Conservation (phyloP, 2,888 invertebrate species). For the Ichneumoninae sp. region DNA sequence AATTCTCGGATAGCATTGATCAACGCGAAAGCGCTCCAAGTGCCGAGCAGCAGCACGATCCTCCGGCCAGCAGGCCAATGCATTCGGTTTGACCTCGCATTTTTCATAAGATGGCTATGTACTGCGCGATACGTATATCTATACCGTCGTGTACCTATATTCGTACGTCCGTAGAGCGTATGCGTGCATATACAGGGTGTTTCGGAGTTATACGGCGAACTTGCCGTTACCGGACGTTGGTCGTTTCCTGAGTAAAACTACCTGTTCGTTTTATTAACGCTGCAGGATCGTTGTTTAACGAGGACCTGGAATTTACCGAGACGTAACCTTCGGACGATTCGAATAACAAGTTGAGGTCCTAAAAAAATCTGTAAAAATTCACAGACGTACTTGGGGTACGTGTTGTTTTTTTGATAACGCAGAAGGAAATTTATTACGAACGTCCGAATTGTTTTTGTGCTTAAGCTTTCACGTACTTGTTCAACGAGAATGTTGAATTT, state of each 20-base stretch:
- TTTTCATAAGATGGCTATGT: not conserved
- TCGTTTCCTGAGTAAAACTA: not conserved
- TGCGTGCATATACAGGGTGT: not conserved
- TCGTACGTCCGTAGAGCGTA: not conserved
- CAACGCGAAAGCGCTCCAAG: conserved; percentile 19
- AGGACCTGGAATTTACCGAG: too few species aligned
- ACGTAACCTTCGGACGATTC: too few species aligned
- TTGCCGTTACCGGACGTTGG: not conserved
- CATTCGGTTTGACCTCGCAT: conserved; percentile 19
- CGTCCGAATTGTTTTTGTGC: too few species aligned
- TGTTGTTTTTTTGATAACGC: too few species aligned
- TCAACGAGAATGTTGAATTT: too few species aligned
- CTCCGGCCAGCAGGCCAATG: conserved; percentile 14
- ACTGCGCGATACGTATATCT: not conserved
- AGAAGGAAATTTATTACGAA: too few species aligned
- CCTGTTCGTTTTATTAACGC: not conserved
- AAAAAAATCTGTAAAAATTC: too few species aligned
- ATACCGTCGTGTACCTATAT: not conserved
- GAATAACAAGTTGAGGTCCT: too few species aligned
- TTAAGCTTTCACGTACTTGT: too few species aligned
- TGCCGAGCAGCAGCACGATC: conserved; percentile 3
- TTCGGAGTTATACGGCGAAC: not conserved
- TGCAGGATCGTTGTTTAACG: too few species aligned
- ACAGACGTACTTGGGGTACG: too few species aligned
- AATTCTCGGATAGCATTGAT: conserved; percentile 27